Evolutionary conservation across 2,113 vertebrate species (phyloP).

Genomic region (Hipposideros armiger): DNA sequence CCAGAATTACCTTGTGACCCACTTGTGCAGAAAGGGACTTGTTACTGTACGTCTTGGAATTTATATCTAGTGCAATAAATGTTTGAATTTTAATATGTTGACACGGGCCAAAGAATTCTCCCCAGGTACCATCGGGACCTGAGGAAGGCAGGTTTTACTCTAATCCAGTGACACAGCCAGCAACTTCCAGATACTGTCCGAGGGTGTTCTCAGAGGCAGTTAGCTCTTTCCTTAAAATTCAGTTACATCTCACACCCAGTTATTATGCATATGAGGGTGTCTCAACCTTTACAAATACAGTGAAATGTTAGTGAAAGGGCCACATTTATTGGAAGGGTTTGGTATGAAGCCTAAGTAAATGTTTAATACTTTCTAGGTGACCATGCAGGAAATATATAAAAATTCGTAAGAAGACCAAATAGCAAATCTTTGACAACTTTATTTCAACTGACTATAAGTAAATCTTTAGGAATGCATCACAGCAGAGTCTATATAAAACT

Average conservation of each 20-base stretch:
- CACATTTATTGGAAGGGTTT: conserved; percentile 19
- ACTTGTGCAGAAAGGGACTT: not conserved
- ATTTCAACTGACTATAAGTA: conserved; percentile 80
- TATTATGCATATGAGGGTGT: not conserved
- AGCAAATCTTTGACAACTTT: conserved; percentile 85
- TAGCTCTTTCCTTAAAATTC: not conserved
- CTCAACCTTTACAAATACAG: not conserved
- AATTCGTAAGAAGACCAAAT: conserved; percentile 86
- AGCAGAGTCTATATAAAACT: conserved; percentile 83
- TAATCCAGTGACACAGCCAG: not conserved
- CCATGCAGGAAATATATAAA: conserved; percentile 82
- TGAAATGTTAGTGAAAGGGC: not conserved
- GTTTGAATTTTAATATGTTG: not conserved
- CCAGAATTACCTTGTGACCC: not conserved
- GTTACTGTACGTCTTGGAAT: not conserved
- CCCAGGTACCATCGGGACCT: not conserved
- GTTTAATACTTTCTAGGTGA: conserved; percentile 80
- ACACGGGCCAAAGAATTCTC: not conserved
- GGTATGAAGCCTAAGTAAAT: conserved; percentile 75
- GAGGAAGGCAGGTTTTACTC: not conserved
- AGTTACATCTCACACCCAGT: not conserved
- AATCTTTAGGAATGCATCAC: conserved; percentile 71
- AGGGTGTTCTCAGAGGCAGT: not conserved
- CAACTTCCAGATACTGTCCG: not conserved
- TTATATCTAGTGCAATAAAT: not conserved